phyloP scores from a whole-genome alignment of 1,140 invertebrate species.

The Bombus difficillimus region DNA sequence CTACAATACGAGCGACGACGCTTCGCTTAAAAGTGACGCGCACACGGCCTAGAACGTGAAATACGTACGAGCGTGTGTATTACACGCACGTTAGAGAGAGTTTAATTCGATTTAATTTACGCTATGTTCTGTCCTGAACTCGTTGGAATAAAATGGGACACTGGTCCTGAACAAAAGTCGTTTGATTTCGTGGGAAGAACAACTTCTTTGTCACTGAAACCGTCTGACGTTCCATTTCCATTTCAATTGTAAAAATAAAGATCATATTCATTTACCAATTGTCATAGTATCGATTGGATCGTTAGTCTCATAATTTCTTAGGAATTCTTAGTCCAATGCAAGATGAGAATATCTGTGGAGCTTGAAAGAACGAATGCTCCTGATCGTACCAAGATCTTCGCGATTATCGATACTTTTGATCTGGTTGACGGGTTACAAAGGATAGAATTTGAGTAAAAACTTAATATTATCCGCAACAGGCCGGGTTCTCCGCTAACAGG shows the following conservation, averaged over 20 bases:
- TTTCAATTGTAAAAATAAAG: neutral
- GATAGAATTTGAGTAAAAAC: no score
- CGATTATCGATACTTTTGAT: no score
- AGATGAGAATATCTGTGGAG: no score
- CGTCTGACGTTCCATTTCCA: neutral
- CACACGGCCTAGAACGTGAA: neutral
- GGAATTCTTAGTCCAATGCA: no score
- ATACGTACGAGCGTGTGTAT: conserved; percentile 2
- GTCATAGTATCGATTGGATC: neutral
- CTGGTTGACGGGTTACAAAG: no score
- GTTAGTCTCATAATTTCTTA: neutral
- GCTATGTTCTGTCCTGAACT: neutral
- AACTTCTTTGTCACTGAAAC: neutral
- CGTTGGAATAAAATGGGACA: neutral
- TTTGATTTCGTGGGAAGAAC: conserved; percentile 11
- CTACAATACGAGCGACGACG: neutral
- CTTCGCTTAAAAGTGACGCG: conserved; percentile 23
- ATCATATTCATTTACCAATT: neutral
- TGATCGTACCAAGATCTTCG: no score
- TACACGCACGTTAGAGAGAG: conserved; percentile 26
- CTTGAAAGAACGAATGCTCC: no score
- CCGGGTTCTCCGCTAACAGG: neutral
- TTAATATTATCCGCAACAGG: neutral
- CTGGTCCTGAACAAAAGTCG: neutral
- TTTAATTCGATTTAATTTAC: conserved; percentile 59